Evolutionary conservation across 1,140 invertebrate genomes (phyloP).

Genomic region (Tetragnatha versicolor): DNA sequence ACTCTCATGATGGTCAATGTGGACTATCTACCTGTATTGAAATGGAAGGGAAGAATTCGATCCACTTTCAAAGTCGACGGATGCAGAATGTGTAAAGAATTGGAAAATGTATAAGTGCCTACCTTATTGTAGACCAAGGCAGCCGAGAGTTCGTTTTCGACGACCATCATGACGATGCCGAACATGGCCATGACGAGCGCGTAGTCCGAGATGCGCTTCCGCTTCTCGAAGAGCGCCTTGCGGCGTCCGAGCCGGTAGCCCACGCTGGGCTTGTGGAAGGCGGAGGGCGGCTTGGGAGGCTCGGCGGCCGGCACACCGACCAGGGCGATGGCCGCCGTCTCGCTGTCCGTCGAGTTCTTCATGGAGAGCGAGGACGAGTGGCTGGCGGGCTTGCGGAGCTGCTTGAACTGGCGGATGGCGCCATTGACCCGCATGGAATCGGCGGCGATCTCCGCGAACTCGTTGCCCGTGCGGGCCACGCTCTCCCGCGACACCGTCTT

Average conservation of each 20-base stretch:
- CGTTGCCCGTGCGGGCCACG: conserved; percentile 55
- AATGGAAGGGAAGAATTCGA: too few relatives aligned
- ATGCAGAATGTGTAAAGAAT: too few relatives aligned
- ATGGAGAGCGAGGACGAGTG: conserved; percentile 13
- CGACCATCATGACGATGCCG: conserved; percentile 97
- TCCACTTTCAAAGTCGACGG: too few relatives aligned
- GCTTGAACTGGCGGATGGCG: conserved; percentile 82
- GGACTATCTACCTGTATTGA: too few relatives aligned
- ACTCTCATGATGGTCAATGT: too few relatives aligned
- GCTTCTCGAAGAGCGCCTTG: conserved; percentile 96
- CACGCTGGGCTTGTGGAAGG: conserved; percentile 95
- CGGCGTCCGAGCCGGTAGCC: conserved; percentile 94
- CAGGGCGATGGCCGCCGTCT: conserved; percentile 75
- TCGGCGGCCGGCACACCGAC: conserved; percentile 86
- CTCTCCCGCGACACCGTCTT: conserved; percentile 59
- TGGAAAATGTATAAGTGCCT: conserved; percentile 60
- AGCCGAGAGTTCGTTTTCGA: conserved; percentile 98
- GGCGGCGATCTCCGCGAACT: conserved; percentile 95
- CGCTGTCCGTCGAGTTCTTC: conserved; percentile 68
- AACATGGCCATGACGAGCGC: conserved; percentile 98
- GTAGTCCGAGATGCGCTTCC: conserved; percentile 97
- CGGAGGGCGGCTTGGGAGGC: conserved; percentile 66
- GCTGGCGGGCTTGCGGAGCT: conserved; percentile 54
- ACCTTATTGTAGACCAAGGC: conserved; percentile 94
- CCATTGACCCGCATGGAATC: conserved; percentile 96